Conservation (phyloP, 2,113 vertebrate species). For the Columba livia region DNA sequence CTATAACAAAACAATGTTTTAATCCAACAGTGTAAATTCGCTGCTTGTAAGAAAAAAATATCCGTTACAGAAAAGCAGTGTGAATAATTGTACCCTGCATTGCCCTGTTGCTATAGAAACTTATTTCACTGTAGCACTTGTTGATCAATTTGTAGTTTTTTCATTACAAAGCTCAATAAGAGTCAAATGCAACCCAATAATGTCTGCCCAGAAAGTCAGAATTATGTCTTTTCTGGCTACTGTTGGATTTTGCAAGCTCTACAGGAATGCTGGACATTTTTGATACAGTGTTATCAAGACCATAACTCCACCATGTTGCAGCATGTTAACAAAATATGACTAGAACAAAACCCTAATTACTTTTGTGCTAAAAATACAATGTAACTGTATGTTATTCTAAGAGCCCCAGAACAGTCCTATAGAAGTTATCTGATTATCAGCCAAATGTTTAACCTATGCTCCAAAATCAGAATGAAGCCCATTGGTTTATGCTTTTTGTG, state of each 20-base stretch:
- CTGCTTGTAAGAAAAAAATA: constrained; percentile 6
- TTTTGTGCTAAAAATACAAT: constrained; percentile 23
- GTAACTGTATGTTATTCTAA: not conserved
- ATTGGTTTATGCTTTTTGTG: not conserved
- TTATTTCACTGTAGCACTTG: not conserved
- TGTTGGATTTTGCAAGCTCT: not conserved
- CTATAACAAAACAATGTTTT: constrained; percentile 27
- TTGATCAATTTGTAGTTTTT: constrained; percentile 42
- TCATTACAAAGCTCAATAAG: not conserved
- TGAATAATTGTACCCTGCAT: constrained; percentile 24
- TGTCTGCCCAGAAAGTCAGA: not conserved
- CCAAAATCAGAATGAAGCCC: not conserved
- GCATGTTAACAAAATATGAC: constrained; percentile 4
- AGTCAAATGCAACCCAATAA: not conserved
- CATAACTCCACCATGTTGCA: not conserved
- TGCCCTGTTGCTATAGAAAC: constrained; percentile 52
- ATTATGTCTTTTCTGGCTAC: not conserved
- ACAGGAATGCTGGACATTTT: not conserved
- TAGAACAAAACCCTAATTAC: constrained; percentile 17
- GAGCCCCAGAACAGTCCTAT: not conserved
- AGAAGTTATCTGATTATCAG: not conserved
- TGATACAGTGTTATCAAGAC: not conserved
- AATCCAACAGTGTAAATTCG: not conserved
- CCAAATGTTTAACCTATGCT: not conserved
- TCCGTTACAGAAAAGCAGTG: not conserved